phyloP scores from a whole-genome alignment of 2,888 invertebrate genomes.

The Drosophila eohydei region DNA sequence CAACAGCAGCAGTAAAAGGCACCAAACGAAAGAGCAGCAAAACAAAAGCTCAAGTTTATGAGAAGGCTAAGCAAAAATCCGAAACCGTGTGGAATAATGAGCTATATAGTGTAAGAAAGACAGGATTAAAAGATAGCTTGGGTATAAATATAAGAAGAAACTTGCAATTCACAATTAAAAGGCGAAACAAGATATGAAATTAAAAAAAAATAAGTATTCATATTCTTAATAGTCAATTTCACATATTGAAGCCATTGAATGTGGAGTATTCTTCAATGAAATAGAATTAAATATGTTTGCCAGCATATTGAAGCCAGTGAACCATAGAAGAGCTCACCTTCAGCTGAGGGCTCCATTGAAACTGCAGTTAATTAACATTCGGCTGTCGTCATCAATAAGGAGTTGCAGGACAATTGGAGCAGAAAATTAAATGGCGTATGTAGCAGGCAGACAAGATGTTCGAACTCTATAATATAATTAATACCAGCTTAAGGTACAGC shows the following conservation, averaged over 20 bases:
- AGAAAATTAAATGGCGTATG: slow-evolving; percentile 61
- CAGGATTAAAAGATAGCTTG: neutral
- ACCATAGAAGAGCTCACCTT: neutral
- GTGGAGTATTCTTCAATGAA: slow-evolving; percentile 1
- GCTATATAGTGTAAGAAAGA: neutral
- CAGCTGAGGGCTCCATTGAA: slow-evolving; percentile 23
- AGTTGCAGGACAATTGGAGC: slow-evolving; percentile 45
- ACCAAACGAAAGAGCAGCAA: slow-evolving; percentile 9
- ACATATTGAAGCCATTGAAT: neutral
- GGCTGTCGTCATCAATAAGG: slow-evolving; percentile 34
- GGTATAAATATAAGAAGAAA: neutral
- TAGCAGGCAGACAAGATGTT: slow-evolving; percentile 18
- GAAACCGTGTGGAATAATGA: slow-evolving; percentile 6
- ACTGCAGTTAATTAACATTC: slow-evolving; percentile 37
- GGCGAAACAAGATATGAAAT: no score
- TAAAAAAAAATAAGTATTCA: no score
- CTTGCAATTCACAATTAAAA: neutral
- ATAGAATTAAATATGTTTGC: slow-evolving; percentile 7
- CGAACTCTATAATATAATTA: slow-evolving; percentile 41
- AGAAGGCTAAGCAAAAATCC: neutral
- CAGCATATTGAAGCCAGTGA: slow-evolving; percentile 20
- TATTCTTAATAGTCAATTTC: neutral
- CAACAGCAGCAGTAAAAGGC: slow-evolving; percentile 44
- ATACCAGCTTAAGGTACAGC: slow-evolving; percentile 23
- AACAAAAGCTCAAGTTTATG: slow-evolving; percentile 36